A percentile compares a stretch with the other conserved stretches of the same genome.
Evolutionary conservation across 2,113 vertebrate genomes (phyloP).

Genomic region (Megaceryle maxima): DNA sequence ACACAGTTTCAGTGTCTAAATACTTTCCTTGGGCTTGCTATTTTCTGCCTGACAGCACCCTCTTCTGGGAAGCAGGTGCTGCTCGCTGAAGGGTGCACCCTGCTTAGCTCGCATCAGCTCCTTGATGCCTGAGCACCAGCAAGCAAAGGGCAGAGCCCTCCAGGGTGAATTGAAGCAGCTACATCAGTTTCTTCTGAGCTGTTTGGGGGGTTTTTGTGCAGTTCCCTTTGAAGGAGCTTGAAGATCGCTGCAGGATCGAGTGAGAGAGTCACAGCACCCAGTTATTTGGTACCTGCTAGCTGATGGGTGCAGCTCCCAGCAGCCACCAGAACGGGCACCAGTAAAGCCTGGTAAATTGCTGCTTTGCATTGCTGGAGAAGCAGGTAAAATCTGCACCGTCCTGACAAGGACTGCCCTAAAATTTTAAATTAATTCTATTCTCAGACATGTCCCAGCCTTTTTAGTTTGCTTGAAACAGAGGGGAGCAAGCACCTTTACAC

Average conservation of each 20-base stretch:
- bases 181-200: background rate
- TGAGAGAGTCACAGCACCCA: background rate
- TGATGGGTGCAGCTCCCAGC: background rate
- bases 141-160: background rate
- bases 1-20: rapidly evolving
- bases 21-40: rapidly evolving
- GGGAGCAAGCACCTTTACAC: background rate
- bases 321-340: background rate
- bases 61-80: slow-evolving; percentile 23
- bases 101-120: background rate
- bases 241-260: rapidly evolving
- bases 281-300: too few relatives aligned
- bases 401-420: background rate
- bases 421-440: background rate
- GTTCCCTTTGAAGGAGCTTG: background rate
- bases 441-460: background rate
- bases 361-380: background rate
- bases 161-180: background rate
- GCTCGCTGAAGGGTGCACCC: background rate
- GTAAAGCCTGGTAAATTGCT: background rate
- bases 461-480: background rate
- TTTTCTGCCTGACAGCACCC: slow-evolving; percentile 62
- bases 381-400: background rate
- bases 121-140: background rate
- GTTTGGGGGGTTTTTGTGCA: background rate